phyloP scores from a whole-genome alignment of 2,888 invertebrate species.

The Romanomermis culicivorax region DNA sequence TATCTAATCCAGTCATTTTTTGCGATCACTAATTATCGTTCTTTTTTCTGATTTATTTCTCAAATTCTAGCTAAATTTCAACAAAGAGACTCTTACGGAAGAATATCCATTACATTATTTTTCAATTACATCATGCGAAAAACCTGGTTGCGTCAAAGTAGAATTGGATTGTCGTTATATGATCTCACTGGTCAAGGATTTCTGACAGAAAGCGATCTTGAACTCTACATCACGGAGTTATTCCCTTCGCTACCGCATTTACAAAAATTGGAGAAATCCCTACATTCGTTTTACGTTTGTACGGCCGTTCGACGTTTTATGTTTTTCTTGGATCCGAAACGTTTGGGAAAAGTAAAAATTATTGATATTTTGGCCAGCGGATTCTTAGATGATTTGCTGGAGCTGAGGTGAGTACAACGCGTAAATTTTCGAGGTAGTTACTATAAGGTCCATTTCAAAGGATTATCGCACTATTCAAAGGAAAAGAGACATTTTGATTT shows the following conservation, averaged over 20 bases:
- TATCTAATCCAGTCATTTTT: too few relatives aligned
- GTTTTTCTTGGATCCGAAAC: constrained; percentile 73
- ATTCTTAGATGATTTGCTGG: constrained; percentile 71
- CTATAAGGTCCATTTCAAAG: too few relatives aligned
- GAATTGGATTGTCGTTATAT: constrained; percentile 74
- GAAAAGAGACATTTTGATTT: too few relatives aligned
- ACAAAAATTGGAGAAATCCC: constrained; percentile 41
- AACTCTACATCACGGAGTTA: constrained; percentile 76
- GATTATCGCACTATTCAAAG: too few relatives aligned
- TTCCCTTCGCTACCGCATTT: constrained; percentile 68
- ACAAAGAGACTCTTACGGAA: constrained; percentile 59
- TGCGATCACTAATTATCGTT: too few relatives aligned
- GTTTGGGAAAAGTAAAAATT: constrained; percentile 68
- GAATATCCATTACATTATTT: constrained; percentile 63
- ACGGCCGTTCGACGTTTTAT: constrained; percentile 85
- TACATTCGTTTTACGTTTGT: constrained; percentile 84
- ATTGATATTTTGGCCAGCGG: constrained; percentile 73
- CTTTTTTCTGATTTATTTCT: too few relatives aligned
- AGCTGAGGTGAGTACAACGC: constrained; percentile 35
- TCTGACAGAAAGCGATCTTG: constrained; percentile 65
- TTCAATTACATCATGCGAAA: constrained; percentile 76
- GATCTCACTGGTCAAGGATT: constrained; percentile 79
- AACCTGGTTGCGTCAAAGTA: constrained; percentile 79
- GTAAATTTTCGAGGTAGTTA: not conserved
- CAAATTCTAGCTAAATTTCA: constrained; percentile 67